phyloP scores from a whole-genome alignment of 2,888 invertebrate species.

The Eilema caniola region DNA sequence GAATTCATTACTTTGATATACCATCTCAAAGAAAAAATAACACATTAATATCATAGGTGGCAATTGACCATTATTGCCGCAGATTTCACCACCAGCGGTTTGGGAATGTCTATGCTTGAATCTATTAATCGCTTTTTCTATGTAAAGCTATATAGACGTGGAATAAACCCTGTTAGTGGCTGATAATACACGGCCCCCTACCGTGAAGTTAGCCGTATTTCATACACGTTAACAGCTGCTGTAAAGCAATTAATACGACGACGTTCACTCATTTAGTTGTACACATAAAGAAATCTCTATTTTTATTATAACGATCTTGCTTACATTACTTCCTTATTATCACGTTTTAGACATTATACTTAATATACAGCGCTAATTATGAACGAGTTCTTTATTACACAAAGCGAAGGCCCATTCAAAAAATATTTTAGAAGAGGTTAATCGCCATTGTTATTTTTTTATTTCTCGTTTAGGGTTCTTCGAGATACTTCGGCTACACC shows the following conservation, averaged over 20 bases:
- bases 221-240: slow-evolving; percentile 70
- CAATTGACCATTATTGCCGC: slow-evolving; percentile 27
- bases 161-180: slow-evolving; percentile 39
- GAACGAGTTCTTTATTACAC: slow-evolving; percentile 77
- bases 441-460: slow-evolving; percentile 75
- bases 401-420: slow-evolving; percentile 73
- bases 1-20: slow-evolving; percentile 80
- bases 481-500: neutral
- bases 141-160: slow-evolving; percentile 15
- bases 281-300: slow-evolving; percentile 82
- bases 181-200: slow-evolving; percentile 60
- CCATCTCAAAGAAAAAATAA: slow-evolving; percentile 78
- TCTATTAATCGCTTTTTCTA: slow-evolving; percentile 19
- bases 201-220: slow-evolving; percentile 67
- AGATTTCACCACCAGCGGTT: slow-evolving; percentile 19
- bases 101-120: slow-evolving; percentile 11
- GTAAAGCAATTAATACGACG: slow-evolving; percentile 75
- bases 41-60: slow-evolving; percentile 63
- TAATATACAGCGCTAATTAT: slow-evolving; percentile 84
- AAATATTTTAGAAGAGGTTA: slow-evolving; percentile 75
- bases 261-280: slow-evolving; percentile 77
- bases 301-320: slow-evolving; percentile 80
- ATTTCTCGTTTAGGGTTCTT: slow-evolving; percentile 63
- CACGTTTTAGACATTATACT: slow-evolving; percentile 80
- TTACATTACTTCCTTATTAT: slow-evolving; percentile 84